phyloP scores from a whole-genome alignment of 2,797 vertebrate genomes.

The Gallinago stenura region DNA sequence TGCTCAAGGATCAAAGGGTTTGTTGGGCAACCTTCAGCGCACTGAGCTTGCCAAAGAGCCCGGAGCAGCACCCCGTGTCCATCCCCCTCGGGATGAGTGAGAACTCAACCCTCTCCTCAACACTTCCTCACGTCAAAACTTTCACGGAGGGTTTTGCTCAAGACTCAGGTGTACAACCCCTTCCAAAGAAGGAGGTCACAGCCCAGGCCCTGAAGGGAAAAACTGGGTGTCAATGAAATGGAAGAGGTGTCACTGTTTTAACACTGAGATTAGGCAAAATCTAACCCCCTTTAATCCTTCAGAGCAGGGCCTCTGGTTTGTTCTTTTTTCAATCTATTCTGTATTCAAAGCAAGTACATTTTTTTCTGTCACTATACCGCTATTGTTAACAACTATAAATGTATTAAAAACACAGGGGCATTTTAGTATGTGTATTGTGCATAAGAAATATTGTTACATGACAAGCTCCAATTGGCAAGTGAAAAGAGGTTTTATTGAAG shows the following conservation, averaged over 20 bases:
- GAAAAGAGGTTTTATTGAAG: conserved; percentile 79
- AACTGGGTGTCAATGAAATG: not conserved
- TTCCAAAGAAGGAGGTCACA: not conserved
- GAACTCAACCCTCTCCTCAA: not conserved
- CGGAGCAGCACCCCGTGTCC: fast-evolving
- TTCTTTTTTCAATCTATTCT: conserved; percentile 27
- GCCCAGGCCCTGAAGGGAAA: not conserved
- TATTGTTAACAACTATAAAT: conserved; percentile 77
- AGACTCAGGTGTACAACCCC: not conserved
- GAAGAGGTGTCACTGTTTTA: conserved; percentile 9
- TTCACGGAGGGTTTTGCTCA: not conserved
- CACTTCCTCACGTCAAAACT: not conserved
- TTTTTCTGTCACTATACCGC: conserved; percentile 64
- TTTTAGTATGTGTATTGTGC: conserved; percentile 77
- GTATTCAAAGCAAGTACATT: conserved; percentile 63
- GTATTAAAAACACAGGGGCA: conserved; percentile 78
- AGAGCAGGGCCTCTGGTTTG: not conserved
- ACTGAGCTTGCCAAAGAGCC: not conserved
- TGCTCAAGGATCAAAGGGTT: not conserved
- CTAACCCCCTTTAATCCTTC: conserved; percentile 35
- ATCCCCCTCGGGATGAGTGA: fast-evolving
- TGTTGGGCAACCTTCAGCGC: not conserved
- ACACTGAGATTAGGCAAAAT: conserved; percentile 25
- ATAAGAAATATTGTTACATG: conserved; percentile 78
- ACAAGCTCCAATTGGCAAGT: conserved; percentile 77